Evolutionary conservation across 37 sponge, comb jelly and placozoan species (phyloP).

Genomic region (Corticium candelabrum): DNA sequence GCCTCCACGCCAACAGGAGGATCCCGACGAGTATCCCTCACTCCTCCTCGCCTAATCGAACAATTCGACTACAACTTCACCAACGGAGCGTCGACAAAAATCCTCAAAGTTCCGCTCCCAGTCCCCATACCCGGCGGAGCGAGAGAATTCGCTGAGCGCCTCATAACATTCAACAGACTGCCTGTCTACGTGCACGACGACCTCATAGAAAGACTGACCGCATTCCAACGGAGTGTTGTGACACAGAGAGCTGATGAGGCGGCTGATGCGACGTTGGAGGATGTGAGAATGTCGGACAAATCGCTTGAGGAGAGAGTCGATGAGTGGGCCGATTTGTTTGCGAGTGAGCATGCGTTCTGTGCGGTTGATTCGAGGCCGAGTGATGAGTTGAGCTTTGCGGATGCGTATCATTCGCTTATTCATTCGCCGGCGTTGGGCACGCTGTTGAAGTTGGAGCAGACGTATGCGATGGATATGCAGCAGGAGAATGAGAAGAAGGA

Average conservation of each 20-base stretch:
- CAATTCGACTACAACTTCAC: neutral
- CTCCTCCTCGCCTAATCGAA: too few relatives aligned
- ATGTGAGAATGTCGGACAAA: slow-evolving; percentile 1
- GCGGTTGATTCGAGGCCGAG: neutral
- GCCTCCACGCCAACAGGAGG: too few relatives aligned
- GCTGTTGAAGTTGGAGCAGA: slow-evolving; percentile 82
- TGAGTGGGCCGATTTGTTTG: slow-evolving; percentile 18
- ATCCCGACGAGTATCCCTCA: too few relatives aligned
- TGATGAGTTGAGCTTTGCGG: slow-evolving; percentile 41
- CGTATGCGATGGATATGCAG: slow-evolving; percentile 51
- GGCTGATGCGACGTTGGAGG: neutral
- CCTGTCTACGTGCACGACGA: slow-evolving; percentile 53
- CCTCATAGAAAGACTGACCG: slow-evolving; percentile 15
- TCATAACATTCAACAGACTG: slow-evolving; percentile 31
- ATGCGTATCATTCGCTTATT: slow-evolving; percentile 71
- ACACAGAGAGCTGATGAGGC: neutral
- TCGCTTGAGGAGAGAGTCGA: slow-evolving; percentile 7
- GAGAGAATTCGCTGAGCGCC: slow-evolving; percentile 13
- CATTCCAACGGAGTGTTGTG: slow-evolving; percentile 9
- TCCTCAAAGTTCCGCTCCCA: neutral
- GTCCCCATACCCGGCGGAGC: neutral
- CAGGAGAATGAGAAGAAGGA: slow-evolving; percentile 30
- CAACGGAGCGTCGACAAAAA: neutral
- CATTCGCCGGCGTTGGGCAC: slow-evolving; percentile 71
- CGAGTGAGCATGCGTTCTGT: slow-evolving; percentile 24